Base-by-base conservation (phyloP, 2,888 invertebrate genomes). In the Ephialtes manifestator region DNA sequence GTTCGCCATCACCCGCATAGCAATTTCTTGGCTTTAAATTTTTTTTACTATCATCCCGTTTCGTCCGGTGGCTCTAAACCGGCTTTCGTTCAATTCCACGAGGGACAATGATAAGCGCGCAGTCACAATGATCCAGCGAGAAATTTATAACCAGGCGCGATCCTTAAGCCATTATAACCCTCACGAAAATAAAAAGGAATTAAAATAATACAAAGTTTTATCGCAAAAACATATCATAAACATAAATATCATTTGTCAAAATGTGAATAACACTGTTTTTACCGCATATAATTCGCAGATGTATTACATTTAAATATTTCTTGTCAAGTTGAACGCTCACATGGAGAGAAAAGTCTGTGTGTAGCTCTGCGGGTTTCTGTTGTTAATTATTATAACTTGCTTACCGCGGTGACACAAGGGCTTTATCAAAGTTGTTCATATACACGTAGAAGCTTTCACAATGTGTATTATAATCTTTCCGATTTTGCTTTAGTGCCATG, bases 81-180 rank as follows among this genome's bases (percentile, higher is more conserved):
- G 28, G 20, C 13, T 20, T 24, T 1, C 46, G 53, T 43, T 46
- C 39, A 68, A 79, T 77, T 63, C 63, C 53, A 70, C 74, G 11
- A 63, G 68, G 51, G 20, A 68, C 71, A 74, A 63, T 70, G 60
- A 83, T 75, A 79, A 63, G 43, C 24, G 60, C 60, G 7, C 60
- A 35, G 51, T 74, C 72, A 78, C 60, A 68, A 43, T 79, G 60
- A 79, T 51, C 77, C 48, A 46, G 28, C 55, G 72, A 60, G 20
- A 72, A 72, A 77, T 77, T 77, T 58, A 82, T 58, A 76, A 82
- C 71, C 48, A 35, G n/a, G 24, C 31, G 18, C 31, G 51, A 51
- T n/a, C 35, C 35, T 2, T 15, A 13, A 51, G 51, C 35, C 18
- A 70, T 70, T 35, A 24, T 28, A 28, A 55, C 24, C 55, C 55